Percentiles rank a stretch among this genome's conserved stretches.
phyloP scores from a whole-genome alignment of 2,797 vertebrate genomes.

The Rhinella marina region DNA sequence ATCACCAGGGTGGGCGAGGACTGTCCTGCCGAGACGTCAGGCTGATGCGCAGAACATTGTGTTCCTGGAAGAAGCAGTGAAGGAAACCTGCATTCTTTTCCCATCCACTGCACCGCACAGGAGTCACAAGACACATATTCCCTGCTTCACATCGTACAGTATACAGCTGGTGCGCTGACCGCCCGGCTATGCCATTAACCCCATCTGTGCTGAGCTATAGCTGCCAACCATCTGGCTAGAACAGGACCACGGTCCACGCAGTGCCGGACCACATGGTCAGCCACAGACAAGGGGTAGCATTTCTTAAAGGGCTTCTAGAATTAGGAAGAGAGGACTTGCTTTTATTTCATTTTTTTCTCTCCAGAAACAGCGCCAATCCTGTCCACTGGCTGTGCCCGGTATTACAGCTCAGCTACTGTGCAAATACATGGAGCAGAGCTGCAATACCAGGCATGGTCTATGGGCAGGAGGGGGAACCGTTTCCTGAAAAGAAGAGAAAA shows the following conservation, averaged over 20 bases:
- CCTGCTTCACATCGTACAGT: slow-evolving; percentile 39
- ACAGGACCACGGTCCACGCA: not conserved
- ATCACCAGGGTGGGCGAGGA: not conserved
- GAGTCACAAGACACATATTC: slow-evolving; percentile 53
- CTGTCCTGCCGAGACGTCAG: not conserved
- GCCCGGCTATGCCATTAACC: slow-evolving; percentile 17
- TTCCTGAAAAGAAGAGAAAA: not conserved
- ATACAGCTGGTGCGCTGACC: slow-evolving; percentile 28
- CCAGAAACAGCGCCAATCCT: not conserved
- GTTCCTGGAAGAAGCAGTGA: slow-evolving; percentile 8
- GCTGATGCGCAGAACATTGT: not conserved
- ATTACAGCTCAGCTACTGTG: not conserved
- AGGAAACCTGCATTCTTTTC: slow-evolving; percentile 47
- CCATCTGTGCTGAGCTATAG: not conserved
- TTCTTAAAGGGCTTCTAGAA: too few species aligned
- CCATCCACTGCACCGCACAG: slow-evolving; percentile 46
- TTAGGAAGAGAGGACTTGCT: too few species aligned
- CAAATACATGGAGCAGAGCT: not conserved
- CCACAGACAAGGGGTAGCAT: too few species aligned
- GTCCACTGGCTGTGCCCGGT: not conserved
- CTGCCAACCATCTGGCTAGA: not conserved
- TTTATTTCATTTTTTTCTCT: not conserved
- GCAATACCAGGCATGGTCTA: not conserved
- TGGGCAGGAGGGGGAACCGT: not conserved
- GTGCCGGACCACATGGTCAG: too few species aligned